Conservation (phyloP, 2,113 vertebrate genomes). For the Atrichornis clamosus region DNA sequence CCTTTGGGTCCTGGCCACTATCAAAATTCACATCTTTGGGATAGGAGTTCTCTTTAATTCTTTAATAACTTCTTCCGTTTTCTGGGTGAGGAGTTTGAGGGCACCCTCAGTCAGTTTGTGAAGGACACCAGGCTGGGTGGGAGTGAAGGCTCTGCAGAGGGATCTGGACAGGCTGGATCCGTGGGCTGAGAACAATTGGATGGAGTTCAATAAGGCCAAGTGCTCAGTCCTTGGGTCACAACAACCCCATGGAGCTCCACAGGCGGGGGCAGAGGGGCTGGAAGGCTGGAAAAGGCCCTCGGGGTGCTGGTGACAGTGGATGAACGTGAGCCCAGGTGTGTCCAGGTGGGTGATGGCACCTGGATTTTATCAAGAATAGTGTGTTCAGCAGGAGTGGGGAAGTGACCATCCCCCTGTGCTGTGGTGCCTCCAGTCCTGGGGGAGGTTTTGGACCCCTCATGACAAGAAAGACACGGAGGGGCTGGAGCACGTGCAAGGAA, state of each 20-base stretch:
- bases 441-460: background rate
- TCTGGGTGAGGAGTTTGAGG: background rate
- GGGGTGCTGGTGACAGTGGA: background rate
- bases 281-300: background rate
- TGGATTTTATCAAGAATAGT: background rate
- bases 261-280: background rate
- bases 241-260: background rate
- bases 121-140: background rate
- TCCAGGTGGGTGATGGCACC: background rate
- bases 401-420: background rate
- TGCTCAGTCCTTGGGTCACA: background rate
- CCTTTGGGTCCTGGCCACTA: background rate
- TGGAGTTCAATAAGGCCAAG: background rate
- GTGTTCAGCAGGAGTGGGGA: background rate
- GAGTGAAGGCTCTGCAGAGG: background rate
- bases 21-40: background rate
- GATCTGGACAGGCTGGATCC: background rate
- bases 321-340: background rate
- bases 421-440: accelerated
- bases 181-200: background rate
- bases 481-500: background rate
- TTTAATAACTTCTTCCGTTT: background rate
- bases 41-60: background rate
- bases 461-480: accelerated
- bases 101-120: background rate